Evolutionary conservation across 2,797 vertebrate species (phyloP), one percentile per base, ranked within the genome.

Genomic region (Cyclopterus lumpus): DNA sequence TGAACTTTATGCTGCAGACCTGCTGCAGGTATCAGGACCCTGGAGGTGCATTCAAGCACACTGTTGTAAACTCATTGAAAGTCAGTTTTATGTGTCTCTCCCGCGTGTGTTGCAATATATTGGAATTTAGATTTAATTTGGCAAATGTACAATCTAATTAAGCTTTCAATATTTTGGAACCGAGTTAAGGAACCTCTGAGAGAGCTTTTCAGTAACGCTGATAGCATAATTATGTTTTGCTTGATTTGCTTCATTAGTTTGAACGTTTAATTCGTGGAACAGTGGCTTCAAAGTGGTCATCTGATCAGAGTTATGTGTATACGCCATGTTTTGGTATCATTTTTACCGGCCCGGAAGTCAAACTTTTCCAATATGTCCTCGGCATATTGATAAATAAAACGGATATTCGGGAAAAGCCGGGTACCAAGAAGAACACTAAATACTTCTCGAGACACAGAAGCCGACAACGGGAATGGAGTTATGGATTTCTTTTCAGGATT

Each of bases 81-180:
- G 51, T 57, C 40, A 64, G 64, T 64, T 75, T 60, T 49, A 30
- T 68, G 72, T 63, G 62, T n/a, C n/a, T n/a, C 58, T 71, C 79
- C 49, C 28, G 28, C 11, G 24, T 72, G 55, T 48, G 38, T 48
- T 59, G 46, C 57, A 48, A 34, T 26, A 40, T 28, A 77, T 80
- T 44, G 24, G 54, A 85, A 72, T 76, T 60, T 62, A 70, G 69
- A 82, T 77, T 77, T 72, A 66, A 84, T 84, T 81, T 81, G 71
- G 74, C 57, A 71, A 85, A 80, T 82, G 71, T 81, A 84, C 54
- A 61, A 10, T 67, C 73, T 83, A 74, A 80, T 88, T 85, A 76
- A 77, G 73, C 34, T 60, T 62, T 84, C 77, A 68, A 77, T 86
- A 62, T 68, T 78, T 79, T 76, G 72, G 77, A 62, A 72, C 6